Conservation (phyloP, 2,888 invertebrate species). For the Aphidoletes aphidimyza region DNA sequence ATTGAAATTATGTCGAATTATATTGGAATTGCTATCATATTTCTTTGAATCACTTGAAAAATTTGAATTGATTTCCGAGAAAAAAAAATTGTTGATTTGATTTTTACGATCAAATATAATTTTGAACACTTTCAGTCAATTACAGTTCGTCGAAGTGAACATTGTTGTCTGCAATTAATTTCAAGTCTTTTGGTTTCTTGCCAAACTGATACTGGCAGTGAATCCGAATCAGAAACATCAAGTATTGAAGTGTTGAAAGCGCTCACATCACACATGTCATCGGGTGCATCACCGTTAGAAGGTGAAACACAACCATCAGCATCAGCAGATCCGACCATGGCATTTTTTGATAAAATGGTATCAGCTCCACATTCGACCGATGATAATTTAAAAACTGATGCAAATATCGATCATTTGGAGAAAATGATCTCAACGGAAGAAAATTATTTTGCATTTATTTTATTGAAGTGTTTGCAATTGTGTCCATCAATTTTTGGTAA, state of each 20-base stretch:
- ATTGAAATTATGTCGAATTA: no score
- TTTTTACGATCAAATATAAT: slow-evolving; percentile 40
- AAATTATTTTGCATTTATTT: slow-evolving; percentile 69
- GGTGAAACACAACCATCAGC: neutral
- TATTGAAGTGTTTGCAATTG: slow-evolving; percentile 58
- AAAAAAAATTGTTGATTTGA: neutral
- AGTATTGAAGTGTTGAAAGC: slow-evolving; percentile 65
- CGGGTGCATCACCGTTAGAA: slow-evolving; percentile 52
- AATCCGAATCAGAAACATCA: slow-evolving; percentile 62
- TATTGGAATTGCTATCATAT: no score
- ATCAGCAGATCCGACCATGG: slow-evolving; percentile 57
- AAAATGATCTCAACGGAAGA: slow-evolving; percentile 76
- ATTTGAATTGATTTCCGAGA: slow-evolving; percentile 54
- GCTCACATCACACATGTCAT: slow-evolving; percentile 62
- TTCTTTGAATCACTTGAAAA: no score
- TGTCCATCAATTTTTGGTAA: slow-evolving; percentile 59
- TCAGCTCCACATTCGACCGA: slow-evolving; percentile 48
- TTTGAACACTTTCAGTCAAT: slow-evolving; percentile 67
- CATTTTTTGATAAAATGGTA: slow-evolving; percentile 59
- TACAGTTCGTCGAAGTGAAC: slow-evolving; percentile 75
- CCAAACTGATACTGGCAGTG: slow-evolving; percentile 58
- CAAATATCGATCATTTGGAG: slow-evolving; percentile 68
- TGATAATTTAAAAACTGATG: slow-evolving; percentile 2
- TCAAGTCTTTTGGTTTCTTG: slow-evolving; percentile 59
- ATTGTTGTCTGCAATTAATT: slow-evolving; percentile 74